These are phyloP conservation scores for Tineola bisselliella DNA, from an alignment of 2,888 invertebrate genomes.

Conservation along the genomic window DNA sequence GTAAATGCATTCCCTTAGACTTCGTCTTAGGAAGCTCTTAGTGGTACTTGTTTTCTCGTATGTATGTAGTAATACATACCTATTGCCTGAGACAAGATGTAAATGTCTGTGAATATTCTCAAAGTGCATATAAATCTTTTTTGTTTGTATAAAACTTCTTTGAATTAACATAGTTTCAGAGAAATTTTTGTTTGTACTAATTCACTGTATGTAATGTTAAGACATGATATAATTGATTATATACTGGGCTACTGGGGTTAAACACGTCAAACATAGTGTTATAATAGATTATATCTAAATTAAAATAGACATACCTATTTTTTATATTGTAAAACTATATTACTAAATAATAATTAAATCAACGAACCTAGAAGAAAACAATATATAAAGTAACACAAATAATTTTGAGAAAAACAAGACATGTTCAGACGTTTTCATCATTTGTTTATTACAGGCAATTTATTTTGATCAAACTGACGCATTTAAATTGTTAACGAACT, in stretches of 20 bases:
- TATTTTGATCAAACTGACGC: not conserved
- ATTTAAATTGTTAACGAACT: not conserved
- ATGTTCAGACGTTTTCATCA: not conserved
- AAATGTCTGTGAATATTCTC: conserved; percentile 5
- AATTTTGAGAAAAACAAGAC: not conserved
- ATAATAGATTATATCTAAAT: no score
- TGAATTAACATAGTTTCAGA: no score
- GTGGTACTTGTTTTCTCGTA: conserved; percentile 18
- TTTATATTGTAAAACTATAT: no score
- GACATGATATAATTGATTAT: no score
- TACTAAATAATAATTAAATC: no score
- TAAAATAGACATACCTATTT: no score
- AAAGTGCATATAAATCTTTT: conserved; percentile 8
- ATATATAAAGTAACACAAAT: no score
- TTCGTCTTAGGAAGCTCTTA: conserved; percentile 57
- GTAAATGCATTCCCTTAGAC: conserved; percentile 58
- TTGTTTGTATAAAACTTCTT: not conserved
- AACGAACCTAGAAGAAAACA: no score
- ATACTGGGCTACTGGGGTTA: no score
- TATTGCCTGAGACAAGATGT: not conserved
- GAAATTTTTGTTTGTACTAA: no score
- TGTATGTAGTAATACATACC: not conserved
- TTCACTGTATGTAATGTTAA: no score
- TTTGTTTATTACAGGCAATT: not conserved
- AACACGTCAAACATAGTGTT: no score